A percentile compares a stretch with the other conserved stretches of the same genome.
Conservation (phyloP, 2,797 vertebrate species). For the Lacerta bilineata region DNA sequence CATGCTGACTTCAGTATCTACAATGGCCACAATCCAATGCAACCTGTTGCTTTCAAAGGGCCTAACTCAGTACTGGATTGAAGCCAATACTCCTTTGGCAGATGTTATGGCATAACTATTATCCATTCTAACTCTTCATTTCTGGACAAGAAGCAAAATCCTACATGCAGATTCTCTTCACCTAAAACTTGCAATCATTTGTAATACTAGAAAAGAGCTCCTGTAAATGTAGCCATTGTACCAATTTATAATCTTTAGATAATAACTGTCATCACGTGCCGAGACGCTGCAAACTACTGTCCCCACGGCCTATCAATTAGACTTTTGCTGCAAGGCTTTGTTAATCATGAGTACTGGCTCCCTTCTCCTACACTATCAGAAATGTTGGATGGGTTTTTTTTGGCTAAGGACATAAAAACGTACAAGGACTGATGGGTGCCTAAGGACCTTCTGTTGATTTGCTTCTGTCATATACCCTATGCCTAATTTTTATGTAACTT, state of each 20-base stretch:
- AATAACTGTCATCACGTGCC: slow-evolving; percentile 32
- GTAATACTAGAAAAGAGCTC: slow-evolving; percentile 43
- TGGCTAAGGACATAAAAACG: slow-evolving; percentile 70
- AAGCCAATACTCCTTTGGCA: slow-evolving; percentile 31
- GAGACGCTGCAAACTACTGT: slow-evolving; percentile 43
- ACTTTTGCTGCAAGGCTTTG: slow-evolving; percentile 60
- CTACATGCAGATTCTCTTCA: slow-evolving; percentile 29
- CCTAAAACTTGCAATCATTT: slow-evolving; percentile 42
- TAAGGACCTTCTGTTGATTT: slow-evolving; percentile 71
- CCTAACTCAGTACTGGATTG: neutral
- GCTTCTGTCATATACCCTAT: slow-evolving; percentile 50
- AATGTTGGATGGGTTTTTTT: slow-evolving; percentile 69
- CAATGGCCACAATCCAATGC: neutral
- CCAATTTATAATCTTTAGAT: slow-evolving; percentile 60
- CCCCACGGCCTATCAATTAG: slow-evolving; percentile 36
- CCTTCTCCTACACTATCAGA: slow-evolving; percentile 32
- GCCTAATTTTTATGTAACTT: slow-evolving; percentile 74
- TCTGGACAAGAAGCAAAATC: slow-evolving; percentile 25
- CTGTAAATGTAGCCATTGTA: slow-evolving; percentile 22
- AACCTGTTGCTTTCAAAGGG: neutral
- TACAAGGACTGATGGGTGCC: slow-evolving; percentile 55
- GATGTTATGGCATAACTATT: slow-evolving; percentile 23
- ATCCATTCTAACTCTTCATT: neutral
- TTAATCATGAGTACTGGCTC: slow-evolving; percentile 63
- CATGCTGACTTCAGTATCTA: neutral